Conservation (phyloP, 2,113 vertebrate genomes). For the Dipodomys stephensi region DNA sequence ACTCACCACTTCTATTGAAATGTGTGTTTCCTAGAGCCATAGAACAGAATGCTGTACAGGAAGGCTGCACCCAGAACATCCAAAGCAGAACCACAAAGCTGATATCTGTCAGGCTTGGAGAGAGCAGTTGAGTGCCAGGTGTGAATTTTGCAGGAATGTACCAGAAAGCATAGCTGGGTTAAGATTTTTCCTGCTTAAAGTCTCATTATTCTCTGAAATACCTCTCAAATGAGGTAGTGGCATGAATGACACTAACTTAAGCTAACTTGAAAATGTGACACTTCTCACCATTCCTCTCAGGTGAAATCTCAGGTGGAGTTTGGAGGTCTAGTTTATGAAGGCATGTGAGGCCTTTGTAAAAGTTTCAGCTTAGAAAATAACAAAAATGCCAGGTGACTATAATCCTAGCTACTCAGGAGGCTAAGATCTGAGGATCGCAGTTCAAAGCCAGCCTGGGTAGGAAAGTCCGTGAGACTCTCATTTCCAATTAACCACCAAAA, state of each 20-base stretch:
- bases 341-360: neutral
- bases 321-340: neutral
- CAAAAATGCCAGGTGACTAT: too few species aligned
- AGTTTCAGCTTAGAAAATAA: conserved; percentile 37
- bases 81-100: neutral
- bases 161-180: neutral
- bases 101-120: neutral
- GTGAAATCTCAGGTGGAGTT: neutral
- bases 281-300: neutral
- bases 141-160: neutral
- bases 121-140: neutral
- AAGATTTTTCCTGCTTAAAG: neutral
- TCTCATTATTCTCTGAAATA: neutral
- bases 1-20: neutral
- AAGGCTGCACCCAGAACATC: neutral
- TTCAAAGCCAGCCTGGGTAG: too few species aligned
- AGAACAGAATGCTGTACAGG: neutral
- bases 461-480: too few species aligned
- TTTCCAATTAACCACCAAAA: too few species aligned
- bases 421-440: too few species aligned
- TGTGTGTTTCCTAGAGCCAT: neutral
- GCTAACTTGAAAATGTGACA: neutral
- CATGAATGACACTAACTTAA: neutral
- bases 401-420: too few species aligned
- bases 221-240: neutral